phyloP scores from a whole-genome alignment of 2,797 vertebrate genomes.

The Margarornis squamiger region DNA sequence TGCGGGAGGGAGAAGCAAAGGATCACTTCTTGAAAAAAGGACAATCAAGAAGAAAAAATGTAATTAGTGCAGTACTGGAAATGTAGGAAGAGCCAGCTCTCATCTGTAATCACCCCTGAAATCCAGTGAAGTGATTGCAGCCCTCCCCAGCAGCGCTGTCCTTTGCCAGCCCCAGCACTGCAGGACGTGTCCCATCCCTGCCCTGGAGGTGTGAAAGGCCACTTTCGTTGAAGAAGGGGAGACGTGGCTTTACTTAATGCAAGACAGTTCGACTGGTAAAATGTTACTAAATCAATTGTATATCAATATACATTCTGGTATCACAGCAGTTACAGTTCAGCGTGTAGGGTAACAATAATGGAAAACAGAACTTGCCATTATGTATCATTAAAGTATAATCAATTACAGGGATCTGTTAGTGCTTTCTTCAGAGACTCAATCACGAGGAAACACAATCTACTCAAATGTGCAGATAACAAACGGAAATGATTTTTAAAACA shows the following conservation, averaged over 20 bases:
- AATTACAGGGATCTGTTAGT: conserved; percentile 42
- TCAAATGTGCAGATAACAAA: conserved; percentile 46
- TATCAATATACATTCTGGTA: not conserved
- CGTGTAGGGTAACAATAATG: conserved; percentile 3
- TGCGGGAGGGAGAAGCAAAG: fast-evolving
- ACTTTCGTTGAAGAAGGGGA: not conserved
- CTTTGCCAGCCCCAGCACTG: not conserved
- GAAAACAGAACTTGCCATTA: conserved; percentile 42
- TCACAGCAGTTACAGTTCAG: not conserved
- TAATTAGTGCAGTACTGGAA: not conserved
- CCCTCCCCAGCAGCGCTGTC: fast-evolving
- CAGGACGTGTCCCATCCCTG: not conserved
- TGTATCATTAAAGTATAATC: conserved; percentile 39
- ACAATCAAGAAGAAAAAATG: not conserved
- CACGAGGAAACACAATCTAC: not conserved
- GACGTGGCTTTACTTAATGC: not conserved
- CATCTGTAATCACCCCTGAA: not conserved
- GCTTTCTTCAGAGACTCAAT: conserved; percentile 44
- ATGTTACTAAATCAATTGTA: not conserved
- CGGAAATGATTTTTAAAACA: conserved; percentile 59
- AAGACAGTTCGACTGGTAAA: not conserved
- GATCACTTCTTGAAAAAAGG: not conserved
- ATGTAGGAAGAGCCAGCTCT: not conserved
- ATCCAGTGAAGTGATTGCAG: not conserved
- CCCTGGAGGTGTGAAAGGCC: not conserved